Conservation (phyloP, 2,113 vertebrate genomes). For the Crotophaga sulcirostris region DNA sequence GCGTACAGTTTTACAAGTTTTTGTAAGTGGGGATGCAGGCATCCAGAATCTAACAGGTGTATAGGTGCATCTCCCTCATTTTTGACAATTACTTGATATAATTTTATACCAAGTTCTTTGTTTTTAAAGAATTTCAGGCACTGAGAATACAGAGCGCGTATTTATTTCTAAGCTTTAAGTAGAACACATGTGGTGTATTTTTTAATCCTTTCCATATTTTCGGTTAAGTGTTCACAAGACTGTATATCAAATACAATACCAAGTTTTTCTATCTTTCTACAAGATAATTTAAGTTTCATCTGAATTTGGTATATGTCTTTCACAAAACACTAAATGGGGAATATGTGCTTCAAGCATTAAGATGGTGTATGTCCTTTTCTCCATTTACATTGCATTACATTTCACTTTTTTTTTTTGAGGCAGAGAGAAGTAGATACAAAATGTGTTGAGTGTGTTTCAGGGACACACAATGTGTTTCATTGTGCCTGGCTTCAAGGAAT, state of each 20-base stretch:
- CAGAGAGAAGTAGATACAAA: conserved; percentile 21
- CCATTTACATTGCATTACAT: conserved; percentile 36
- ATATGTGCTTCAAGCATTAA: conserved; percentile 39
- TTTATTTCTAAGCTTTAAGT: conserved; percentile 74
- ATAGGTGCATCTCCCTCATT: conserved; percentile 68
- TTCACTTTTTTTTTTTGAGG: conserved; percentile 31
- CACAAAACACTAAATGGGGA: conserved; percentile 46
- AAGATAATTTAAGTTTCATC: conserved; percentile 43
- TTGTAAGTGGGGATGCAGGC: conserved; percentile 78
- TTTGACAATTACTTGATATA: conserved; percentile 73
- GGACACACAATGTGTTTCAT: conserved; percentile 8
- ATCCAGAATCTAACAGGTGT: conserved; percentile 68
- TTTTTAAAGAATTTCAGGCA: conserved; percentile 76
- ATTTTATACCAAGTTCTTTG: conserved; percentile 76
- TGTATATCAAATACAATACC: conserved; percentile 3
- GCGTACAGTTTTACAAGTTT: conserved; percentile 54
- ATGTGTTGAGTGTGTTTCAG: neutral
- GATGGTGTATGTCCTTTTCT: conserved; percentile 32
- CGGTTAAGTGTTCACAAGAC: conserved; percentile 28
- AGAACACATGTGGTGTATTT: conserved; percentile 58
- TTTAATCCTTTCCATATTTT: conserved; percentile 70
- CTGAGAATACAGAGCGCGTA: conserved; percentile 31
- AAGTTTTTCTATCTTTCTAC: conserved; percentile 67
- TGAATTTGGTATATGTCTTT: conserved; percentile 55
- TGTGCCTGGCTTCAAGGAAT: conserved; percentile 46